Base-by-base conservation (phyloP, 2,113 vertebrate species). In the Carettochelys insculpta region DNA sequence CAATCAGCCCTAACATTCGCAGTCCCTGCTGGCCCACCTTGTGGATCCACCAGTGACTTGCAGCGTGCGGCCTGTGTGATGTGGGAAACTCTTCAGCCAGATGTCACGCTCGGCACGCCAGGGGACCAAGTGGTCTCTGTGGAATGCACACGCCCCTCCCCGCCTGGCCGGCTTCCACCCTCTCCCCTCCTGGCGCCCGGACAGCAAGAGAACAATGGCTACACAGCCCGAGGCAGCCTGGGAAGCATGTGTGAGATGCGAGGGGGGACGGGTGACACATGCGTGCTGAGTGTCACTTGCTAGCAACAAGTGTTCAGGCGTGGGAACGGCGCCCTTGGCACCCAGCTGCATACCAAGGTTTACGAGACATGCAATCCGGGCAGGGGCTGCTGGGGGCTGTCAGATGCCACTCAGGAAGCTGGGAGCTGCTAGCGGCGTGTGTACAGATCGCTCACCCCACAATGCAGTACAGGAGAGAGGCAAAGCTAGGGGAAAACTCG, bases 21-120 rank as follows among this genome's bases (percentile, higher is more conserved):
- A 71, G 68, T 5, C 68, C 38, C 65, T 16, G 22, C 24, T 43
- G 38, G 68, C 38, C 38, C 5, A 24, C 25, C 38, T 73, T 38
- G 24, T 19, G 58, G 58, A 17, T 16, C 58, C 58, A n/a, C 65
- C 20, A 22, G 65, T 6, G n/a, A 20, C 56, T 11, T 82, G 2
- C 61, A 1, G 1, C 43, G 2, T 1, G 0, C 0, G 8, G 2
- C 17, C 76, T 80, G 45, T 27, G n/a, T 16, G 19, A 76, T 34
- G 17, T 7, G 2, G 89, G 34, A 8, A 61, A 34, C 31, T 16
- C 31, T 61, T 61, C 34, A 47, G 81, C 4, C 0, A 65, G 80
- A 56, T 20, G 43, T 47, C 38, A 45, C n/a, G n/a, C 17, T 45
- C 56, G 3, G 34, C 58, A 47, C 11, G n/a, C n/a, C n/a, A n/a